Evolutionary conservation across 2,797 vertebrate genomes (phyloP), one percentile per base, ranked within the genome.

Genomic region (Semotilus atromaculatus): DNA sequence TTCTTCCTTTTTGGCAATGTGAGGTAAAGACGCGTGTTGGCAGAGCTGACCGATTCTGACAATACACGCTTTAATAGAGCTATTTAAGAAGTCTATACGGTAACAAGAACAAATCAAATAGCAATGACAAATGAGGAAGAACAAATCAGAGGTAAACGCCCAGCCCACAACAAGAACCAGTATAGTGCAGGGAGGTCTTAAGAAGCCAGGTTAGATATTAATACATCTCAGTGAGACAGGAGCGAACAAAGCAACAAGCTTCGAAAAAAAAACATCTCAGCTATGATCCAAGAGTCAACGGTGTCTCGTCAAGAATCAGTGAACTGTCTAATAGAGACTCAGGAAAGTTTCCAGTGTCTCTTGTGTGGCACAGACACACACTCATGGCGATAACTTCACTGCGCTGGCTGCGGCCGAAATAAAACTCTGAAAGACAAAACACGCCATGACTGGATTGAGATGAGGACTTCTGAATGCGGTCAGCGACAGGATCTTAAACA

Each of bases 401-500:
- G 58, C 23, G 4, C 2, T 34, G n/a, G 10, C 26, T 36, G n/a
- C 0, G 4, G 64, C 31, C 3, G 43, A 53, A 5, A 38, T 26
- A 80, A 70, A 58, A 4, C 7, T 2, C 26, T 80, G 9, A 66
- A 85, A 26, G 53, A 3, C 72, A 87, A 14, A 90, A 77, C 34
- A 3, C 21, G 7, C 36, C 8, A 0, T 64, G 87, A 1, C 4
- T 78, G 36, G 82, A 78, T 8, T 36, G 26, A 18, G 0, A 26
- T 5, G 78, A 83, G 0, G 51, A 83, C 34, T 78, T 88, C 0
- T 58, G 80, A 38, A 87, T 89, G 3, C 10, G 16, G 0, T 83
- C 66, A 85, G 7, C 62, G 10, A 88, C 13, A 16, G 21, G 34
- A 84, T 87, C 7, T 40, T 83, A 7, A 72, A 86, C 4, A 60